Evolutionary conservation across 2,888 invertebrate species (phyloP), one percentile per base, ranked within the genome.

Genomic region (Tipula confusa): DNA sequence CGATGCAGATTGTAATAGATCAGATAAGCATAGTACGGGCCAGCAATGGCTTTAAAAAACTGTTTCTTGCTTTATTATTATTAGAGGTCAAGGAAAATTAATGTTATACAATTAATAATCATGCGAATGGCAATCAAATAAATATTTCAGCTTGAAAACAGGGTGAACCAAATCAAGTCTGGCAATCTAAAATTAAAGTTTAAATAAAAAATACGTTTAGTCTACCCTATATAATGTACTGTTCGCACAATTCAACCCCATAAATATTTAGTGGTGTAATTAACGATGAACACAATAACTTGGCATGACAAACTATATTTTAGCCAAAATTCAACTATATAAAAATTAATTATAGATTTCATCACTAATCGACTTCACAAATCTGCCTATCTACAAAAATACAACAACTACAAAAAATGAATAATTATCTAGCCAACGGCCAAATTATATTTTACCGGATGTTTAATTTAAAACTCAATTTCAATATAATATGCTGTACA

Each of bases 381-480:
- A 33, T 33, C 4, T 43, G 18, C 2, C 43, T 43, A n/a, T 43
- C 4, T 64, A 18, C 64, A 9, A 24, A 64, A 1, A 64, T 38
- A 1, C n/a, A n/a, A n/a, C n/a, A n/a, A n/a, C n/a, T n/a, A 43
- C 15, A 15, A 43, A n/a, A n/a, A n/a, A n/a, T n/a, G n/a, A n/a
- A n/a, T n/a, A n/a, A n/a, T n/a, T n/a, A n/a, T n/a, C n/a, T 15
- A 43, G 7, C 9, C 64, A 64, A 64, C 24, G 64, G 24, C 64
- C 64, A 64, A 31, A 43, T 43, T 43, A 3, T 43, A n/a, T 43
- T 43, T n/a, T 43, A 64, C 64, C 64, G 64, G 64, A 64, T 64
- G 64, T 64, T 64, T 64, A 64, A 64, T 64, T 64, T 64, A 64
- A 64, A 24, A 64, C 2, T 64, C 64, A 64, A 64, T 64, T 64